Evolutionary conservation across 2,888 invertebrate species (phyloP), one percentile per base, ranked within the genome.

Genomic region (Acrocyrtus sp.): DNA sequence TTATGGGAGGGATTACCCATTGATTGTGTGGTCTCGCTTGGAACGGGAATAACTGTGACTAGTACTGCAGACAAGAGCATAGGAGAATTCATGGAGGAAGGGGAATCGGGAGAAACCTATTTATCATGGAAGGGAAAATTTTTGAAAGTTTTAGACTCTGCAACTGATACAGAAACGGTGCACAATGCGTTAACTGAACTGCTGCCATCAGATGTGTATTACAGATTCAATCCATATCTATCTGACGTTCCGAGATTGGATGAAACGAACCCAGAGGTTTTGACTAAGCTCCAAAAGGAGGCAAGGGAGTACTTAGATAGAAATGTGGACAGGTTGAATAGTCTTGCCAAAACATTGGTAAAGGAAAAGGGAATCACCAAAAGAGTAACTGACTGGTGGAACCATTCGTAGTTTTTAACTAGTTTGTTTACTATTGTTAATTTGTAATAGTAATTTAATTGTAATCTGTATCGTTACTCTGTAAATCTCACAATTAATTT

Each of bases 151-250:
- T 85, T 94, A 43, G 93, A 93, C 83, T 92, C 92, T 77, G 94
- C 94, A 5, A 94, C 94, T 0, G 94, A 94, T 82, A 94, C 94
- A 10, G 94, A 94, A 88, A 90, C 73, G n/a, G 76, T 80, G 2
- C 80, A 80, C 47, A 72, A 80, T 47, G 79, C 80, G 2, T 45
- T 80, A 5, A 76, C 90, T 82, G 94, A 94, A 84, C 85, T 93
- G 58, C 85, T 94, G 0, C 91, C 92, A 0, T 87, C 88, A 0
- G 87, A 90, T 45, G 87, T 88, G 39, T 95, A 96, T 85, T 95
- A 88, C 84, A 88, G 96, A 4, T 91, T 96, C 84, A 96, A 96
- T 85, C 96, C 96, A 0, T 94, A 94, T 81, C 86, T 96, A 67
- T 90, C 92, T 67, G 90, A 92, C 83, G 89, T 91, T 83, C 87